These are phyloP conservation scores for Cynoglossus semilaevis DNA, from an alignment of 2,113 vertebrate species.

Conservation along the genomic window DNA sequence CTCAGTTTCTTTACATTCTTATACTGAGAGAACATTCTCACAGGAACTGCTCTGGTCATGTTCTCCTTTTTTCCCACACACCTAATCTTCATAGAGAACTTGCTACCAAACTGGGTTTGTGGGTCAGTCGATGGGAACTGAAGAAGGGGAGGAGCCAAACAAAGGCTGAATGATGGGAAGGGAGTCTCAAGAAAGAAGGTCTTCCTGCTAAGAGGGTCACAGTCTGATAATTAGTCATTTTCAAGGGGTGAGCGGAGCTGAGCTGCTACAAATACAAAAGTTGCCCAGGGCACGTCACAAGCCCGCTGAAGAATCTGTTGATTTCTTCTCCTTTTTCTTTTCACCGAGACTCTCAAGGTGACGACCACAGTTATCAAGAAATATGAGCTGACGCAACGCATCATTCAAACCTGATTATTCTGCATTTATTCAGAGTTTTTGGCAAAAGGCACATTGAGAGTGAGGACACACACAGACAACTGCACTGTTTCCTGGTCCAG, in stretches of 20 bases:
- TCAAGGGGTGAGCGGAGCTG: conserved; percentile 52
- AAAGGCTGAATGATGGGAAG: conserved; percentile 8
- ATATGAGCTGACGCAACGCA: conserved; percentile 18
- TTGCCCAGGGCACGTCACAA: conserved; percentile 35
- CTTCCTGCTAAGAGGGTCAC: conserved; percentile 60
- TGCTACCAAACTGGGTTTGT: no score
- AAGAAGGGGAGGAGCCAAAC: conserved; percentile 5
- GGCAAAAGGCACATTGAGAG: conserved; percentile 6
- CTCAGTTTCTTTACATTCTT: no score
- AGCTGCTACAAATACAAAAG: conserved; percentile 65
- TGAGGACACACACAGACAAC: background rate
- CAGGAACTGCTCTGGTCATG: no score
- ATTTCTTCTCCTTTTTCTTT: background rate
- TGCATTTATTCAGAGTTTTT: conserved; percentile 3
- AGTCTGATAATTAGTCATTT: conserved; percentile 70
- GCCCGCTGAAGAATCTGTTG: conserved; percentile 22
- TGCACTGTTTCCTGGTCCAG: conserved; percentile 1
- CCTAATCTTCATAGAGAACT: no score
- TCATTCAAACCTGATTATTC: conserved; percentile 31
- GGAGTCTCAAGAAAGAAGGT: conserved; percentile 19
- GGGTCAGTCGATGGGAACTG: conserved; percentile 4
- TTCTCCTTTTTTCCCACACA: no score
- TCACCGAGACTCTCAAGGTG: conserved; percentile 34
- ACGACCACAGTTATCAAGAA: conserved; percentile 25
- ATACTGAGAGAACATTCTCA: no score